Base-by-base conservation (phyloP, 2,113 vertebrate genomes). In the Empidonax alnorum region DNA sequence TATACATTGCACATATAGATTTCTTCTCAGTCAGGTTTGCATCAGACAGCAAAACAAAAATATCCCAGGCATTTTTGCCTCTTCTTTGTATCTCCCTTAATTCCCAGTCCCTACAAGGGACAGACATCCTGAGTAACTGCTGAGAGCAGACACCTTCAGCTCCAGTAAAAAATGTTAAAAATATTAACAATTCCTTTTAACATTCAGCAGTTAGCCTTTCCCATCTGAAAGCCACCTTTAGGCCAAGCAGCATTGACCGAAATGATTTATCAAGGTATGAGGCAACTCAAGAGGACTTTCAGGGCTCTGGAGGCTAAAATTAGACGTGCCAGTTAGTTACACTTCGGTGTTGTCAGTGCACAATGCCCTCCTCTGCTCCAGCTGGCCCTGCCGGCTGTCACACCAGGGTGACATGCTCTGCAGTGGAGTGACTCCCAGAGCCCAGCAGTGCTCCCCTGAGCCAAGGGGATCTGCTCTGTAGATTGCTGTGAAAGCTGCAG, bases 361-460 rank as follows among this genome's bases (percentile, higher is more conserved):
- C 0, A 0, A 23, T 73, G 39, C 19, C 67, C 55, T 52, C 9
- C 41, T 19, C 50, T 93, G 61, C 50, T 91, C 33, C 71, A 50
- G 35, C 24, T 61, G 59, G 58, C 42, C 28, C 35, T 39, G 37
- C 42, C 0, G 1, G 52, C 59, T 69, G 35, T 61, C 4, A 2
- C 28, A 15, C 39, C 0, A 0, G 28, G 37, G 14, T 1, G 6
- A 8, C 2, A 31, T 47, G 66, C 66, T 71, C 3, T 0, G 9
- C 25, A 4, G 23, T 20, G 55, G 20, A 23, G 20, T 47, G 33
- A 23, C 18, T 15, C 3, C 27, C 10, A 6, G 47, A 53, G 42
- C 37, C 37, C 6, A 8, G 35, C 2, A 4, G 20, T 31, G 49
- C 3, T 20, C 31, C 67, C 25, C 37, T 74, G 56, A 25, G 18